phyloP scores from a whole-genome alignment of 2,797 vertebrate species.

The Tarsius wallacei region DNA sequence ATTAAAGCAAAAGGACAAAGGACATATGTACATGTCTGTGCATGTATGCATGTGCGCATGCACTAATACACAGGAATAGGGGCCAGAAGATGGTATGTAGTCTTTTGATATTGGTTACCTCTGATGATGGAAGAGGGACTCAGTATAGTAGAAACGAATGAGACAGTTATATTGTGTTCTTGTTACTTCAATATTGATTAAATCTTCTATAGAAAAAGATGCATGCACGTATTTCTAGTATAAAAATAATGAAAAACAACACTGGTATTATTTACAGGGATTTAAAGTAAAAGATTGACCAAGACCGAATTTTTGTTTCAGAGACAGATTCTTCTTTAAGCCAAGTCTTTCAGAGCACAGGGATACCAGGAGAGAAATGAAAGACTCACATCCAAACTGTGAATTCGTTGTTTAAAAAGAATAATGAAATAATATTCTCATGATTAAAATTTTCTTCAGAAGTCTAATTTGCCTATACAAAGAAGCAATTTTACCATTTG shows the following conservation, averaged over 20 bases:
- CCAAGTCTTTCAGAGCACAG: background rate
- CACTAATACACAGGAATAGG: background rate
- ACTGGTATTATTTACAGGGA: background rate
- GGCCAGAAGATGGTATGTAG: background rate
- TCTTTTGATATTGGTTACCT: background rate
- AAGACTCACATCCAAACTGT: background rate
- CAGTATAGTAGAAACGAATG: background rate
- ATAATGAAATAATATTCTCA: constrained; percentile 53
- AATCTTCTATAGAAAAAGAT: background rate
- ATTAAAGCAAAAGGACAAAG: background rate
- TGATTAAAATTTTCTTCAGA: constrained; percentile 68
- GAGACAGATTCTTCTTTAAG: background rate
- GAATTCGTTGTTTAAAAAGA: constrained; percentile 60
- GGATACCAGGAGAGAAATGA: constrained; percentile 16
- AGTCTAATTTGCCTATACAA: constrained; percentile 49
- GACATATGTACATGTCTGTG: background rate
- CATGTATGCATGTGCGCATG: background rate
- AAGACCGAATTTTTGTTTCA: background rate
- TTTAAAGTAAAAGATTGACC: constrained; percentile 10
- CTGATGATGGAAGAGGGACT: background rate
- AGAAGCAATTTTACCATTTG: constrained; percentile 49
- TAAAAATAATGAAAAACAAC: background rate
- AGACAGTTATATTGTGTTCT: constrained; percentile 22
- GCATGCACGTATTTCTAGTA: background rate
- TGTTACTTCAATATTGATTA: background rate